Evolutionary conservation across 2,113 vertebrate species (phyloP), one percentile per base, ranked within the genome.

Genomic region (Natator depressus): DNA sequence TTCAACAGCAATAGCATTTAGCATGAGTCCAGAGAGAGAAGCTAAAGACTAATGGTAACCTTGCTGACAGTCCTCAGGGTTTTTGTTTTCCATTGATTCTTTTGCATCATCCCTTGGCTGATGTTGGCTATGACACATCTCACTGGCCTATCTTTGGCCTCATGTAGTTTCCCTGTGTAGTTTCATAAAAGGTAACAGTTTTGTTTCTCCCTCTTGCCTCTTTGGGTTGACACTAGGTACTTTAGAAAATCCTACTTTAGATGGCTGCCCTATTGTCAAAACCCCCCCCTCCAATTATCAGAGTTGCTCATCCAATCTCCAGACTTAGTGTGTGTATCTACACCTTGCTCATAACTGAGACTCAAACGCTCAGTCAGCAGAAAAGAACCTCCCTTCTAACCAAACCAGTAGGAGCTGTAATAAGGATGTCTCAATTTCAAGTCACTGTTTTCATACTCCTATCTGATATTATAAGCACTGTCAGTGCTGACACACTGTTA

Each of bases 1-100:
- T 94, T 59, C 47, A 83, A 62, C 10, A 54, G 95, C 78, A 84
- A 95, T 42, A 97, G 82, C 50, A 91, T 89, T 96, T 96, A 95
- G 90, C 90, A 95, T 79, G 51, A 80, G n/a, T 94, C 90, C 82
- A 69, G 84, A 88, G 11, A 2, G 46, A 87, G 80, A 7, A 94
- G 75, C 46, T n/a, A 84, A 31, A 42, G 47, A 84, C 35, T 17
- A 93, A 24, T 46, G 83, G 27, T 46, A n/a, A 38, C 19, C n/a
- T 78, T 78, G 38, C 24, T 12, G 84, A 78, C 10, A 92, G 82
- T 14, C 7, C 24, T 47, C 38, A 78, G 19, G n/a, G 38, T 38
- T 27, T 78, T 47, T 84, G 76, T 85, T 22, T 54, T 89, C 54
- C 46, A 69, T 9, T 16, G 55, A 49, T n/a, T 13, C 0, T 88